Percentiles rank a stretch among this genome's conserved stretches.
Evolutionary conservation across 1,140 invertebrate genomes (phyloP).

Genomic region (Plutomurus gul): DNA sequence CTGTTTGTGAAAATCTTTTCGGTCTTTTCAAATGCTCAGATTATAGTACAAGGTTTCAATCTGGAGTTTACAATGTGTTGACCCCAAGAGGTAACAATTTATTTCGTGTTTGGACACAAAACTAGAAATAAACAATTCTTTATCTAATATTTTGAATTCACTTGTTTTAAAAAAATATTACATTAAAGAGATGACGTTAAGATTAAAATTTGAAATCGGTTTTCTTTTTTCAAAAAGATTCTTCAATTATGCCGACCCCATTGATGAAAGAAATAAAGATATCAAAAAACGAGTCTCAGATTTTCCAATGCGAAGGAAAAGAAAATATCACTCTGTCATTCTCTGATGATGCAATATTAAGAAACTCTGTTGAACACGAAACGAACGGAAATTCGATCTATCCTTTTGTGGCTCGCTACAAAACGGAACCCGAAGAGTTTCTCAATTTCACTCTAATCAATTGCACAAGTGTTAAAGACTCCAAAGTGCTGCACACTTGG

Average conservation of each 20-base stretch:
- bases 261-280: conserved; percentile 41
- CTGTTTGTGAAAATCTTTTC: background rate
- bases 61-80: conserved; percentile 23
- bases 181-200: too few relatives aligned
- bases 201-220: background rate
- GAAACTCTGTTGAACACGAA: background rate
- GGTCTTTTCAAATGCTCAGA: conserved; percentile 13
- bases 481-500: conserved; percentile 30
- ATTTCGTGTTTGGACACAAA: background rate
- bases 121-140: background rate
- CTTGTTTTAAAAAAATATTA: background rate
- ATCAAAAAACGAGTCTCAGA: conserved; percentile 35
- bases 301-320: conserved; percentile 41
- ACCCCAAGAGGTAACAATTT: conserved; percentile 33
- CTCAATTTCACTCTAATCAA: conserved; percentile 39
- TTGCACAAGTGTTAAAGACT: conserved; percentile 8
- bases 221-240: background rate
- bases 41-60: background rate
- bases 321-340: conserved; percentile 38
- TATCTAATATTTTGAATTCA: background rate
- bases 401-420: conserved; percentile 29
- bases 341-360: background rate
- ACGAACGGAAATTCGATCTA: conserved; percentile 4
- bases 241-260: conserved; percentile 25
- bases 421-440: conserved; percentile 26